Base-by-base conservation (phyloP, 2,797 vertebrate species). In the Megalops cyprinoides region DNA sequence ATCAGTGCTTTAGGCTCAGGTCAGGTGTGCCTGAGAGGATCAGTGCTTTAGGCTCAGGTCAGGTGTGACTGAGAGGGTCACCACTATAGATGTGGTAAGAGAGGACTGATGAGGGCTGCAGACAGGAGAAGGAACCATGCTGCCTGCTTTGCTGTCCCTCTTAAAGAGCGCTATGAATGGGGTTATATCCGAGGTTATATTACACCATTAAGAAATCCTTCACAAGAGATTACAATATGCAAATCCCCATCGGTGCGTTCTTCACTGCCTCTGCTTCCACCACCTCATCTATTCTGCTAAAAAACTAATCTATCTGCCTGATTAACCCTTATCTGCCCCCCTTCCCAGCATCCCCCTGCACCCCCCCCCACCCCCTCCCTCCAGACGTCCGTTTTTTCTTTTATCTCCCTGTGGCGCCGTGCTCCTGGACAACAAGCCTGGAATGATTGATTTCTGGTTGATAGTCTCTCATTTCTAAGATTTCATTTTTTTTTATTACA, bases 391-490 rank as follows among this genome's bases (percentile, higher is more conserved):
- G 95, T 91, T 95, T 94, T 91, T 28, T 92, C 94, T 92, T 90
- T 96, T 98, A 97, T 97, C 97, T 98, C 90, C 80, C 81, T 89
- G 86, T 96, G 97, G 97, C 97, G 97, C 97, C 97, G 89, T 95
- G 92, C 94, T 97, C 96, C 96, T 96, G 97, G 96, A 98, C 96
- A 95, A 94, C 93, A 95, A 90, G 94, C 94, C 93, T 94, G 90
- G 93, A 95, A 95, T 99, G 97, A 98, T 98, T 98, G 98, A 98
- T 99, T 98, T 92, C 95, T 94, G 90, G 86, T 93, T 97, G 97
- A 99, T 98, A 97, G 86, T 90, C 90, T 89, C 85, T 91, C 94
- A 94, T 96, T 97, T 95, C 96, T 93, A 93, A 98, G 97, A 97
- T 97, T 97, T 96, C 93, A 91, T 96, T 96, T 96, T n/a, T n/a